Conservation (phyloP, 2,113 vertebrate species). For the Psilopsiagon aymara region DNA sequence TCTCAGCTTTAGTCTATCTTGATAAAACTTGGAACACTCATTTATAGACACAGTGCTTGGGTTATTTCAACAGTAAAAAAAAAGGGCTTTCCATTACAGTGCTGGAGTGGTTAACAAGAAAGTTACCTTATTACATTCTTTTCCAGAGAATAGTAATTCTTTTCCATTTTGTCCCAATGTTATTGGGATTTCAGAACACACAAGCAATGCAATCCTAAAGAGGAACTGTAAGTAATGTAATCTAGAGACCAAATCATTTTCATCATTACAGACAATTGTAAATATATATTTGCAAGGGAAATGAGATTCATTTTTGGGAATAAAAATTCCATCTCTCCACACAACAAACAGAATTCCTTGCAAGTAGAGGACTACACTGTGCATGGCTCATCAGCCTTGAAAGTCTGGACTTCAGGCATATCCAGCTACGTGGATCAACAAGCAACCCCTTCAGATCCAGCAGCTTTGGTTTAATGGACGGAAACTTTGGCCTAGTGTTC, state of each 20-base stretch:
- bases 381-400: background rate
- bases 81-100: background rate
- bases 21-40: background rate
- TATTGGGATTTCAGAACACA: conserved; percentile 10
- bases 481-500: conserved; percentile 26
- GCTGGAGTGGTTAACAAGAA: conserved; percentile 27
- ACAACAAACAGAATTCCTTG: background rate
- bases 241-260: background rate
- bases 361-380: background rate
- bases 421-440: conserved; percentile 2
- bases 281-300: background rate
- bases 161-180: background rate
- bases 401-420: background rate
- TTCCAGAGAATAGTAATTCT: background rate
- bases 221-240: background rate
- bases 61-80: background rate
- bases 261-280: background rate
- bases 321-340: background rate
- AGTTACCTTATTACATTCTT: background rate
- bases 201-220: background rate
- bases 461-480: conserved; percentile 45
- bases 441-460: conserved; percentile 1
- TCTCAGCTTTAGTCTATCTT: background rate
- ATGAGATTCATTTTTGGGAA: background rate
- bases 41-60: background rate